phyloP scores from a whole-genome alignment of 2,888 invertebrate genomes.

The Pollenia angustigena region DNA sequence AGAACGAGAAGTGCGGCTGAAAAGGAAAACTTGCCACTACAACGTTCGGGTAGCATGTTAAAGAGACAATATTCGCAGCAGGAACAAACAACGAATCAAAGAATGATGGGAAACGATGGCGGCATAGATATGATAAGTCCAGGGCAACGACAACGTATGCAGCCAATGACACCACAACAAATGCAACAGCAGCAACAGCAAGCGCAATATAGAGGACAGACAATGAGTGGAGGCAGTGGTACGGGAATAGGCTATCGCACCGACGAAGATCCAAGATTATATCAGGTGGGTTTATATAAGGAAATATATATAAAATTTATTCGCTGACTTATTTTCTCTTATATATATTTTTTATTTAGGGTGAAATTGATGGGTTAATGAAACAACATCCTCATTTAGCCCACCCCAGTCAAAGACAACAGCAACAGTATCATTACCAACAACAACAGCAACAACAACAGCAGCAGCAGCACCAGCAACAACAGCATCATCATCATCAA shows the following conservation, averaged over 20 bases:
- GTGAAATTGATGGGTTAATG: constrained; percentile 92
- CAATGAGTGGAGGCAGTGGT: constrained; percentile 71
- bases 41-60: constrained; percentile 90
- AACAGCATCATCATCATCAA: constrained; percentile 85
- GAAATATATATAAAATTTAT: not conserved
- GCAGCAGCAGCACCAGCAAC: constrained; percentile 87
- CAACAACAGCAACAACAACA: constrained; percentile 84
- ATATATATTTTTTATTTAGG: constrained; percentile 81
- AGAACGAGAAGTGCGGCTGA: constrained; percentile 94
- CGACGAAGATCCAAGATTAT: constrained; percentile 88
- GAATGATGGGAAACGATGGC: constrained; percentile 86
- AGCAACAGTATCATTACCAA: constrained; percentile 78
- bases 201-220: constrained; percentile 78
- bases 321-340: not conserved
- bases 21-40: constrained; percentile 92
- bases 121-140: constrained; percentile 84
- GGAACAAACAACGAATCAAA: constrained; percentile 87
- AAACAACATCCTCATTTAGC: constrained; percentile 91
- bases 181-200: constrained; percentile 77
- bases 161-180: constrained; percentile 83
- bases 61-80: constrained; percentile 93
- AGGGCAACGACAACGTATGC: constrained; percentile 81
- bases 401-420: constrained; percentile 87
- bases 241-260: constrained; percentile 78
- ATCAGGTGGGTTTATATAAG: constrained; percentile 82